These are phyloP conservation scores for Petrocephalus sullivani DNA, from an alignment of 2,797 vertebrate genomes.

Conservation along the genomic window DNA sequence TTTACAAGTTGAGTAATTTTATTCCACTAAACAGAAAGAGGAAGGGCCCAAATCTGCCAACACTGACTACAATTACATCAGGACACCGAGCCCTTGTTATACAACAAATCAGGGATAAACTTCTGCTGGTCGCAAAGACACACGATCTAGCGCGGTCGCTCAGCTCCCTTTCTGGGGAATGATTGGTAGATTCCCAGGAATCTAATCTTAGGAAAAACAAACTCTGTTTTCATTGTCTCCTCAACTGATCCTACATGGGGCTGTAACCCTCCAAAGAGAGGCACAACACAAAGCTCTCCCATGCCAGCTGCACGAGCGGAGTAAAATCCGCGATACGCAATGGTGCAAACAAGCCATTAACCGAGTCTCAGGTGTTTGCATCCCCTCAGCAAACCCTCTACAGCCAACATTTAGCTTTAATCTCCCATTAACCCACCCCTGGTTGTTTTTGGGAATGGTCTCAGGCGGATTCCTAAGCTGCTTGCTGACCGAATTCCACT, in stretches of 20 bases:
- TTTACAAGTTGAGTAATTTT: slow-evolving; percentile 66
- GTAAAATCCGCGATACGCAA: background rate
- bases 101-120: slow-evolving; percentile 43
- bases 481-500: background rate
- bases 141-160: slow-evolving; percentile 52
- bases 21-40: slow-evolving; percentile 68
- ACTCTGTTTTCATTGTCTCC: slow-evolving; percentile 68
- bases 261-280: slow-evolving; percentile 59
- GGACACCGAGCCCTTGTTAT: slow-evolving; percentile 54
- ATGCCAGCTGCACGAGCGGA: slow-evolving; percentile 60
- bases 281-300: slow-evolving; percentile 50
- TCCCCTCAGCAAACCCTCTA: background rate
- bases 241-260: slow-evolving; percentile 64
- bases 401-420: background rate
- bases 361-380: background rate
- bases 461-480: background rate
- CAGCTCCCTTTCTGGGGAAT: slow-evolving; percentile 57
- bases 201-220: slow-evolving; percentile 65
- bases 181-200: slow-evolving; percentile 62
- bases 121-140: slow-evolving; percentile 49
- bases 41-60: slow-evolving; percentile 54
- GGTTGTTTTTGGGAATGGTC: background rate
- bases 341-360: background rate
- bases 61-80: slow-evolving; percentile 64
- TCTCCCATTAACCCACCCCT: background rate